These are phyloP conservation scores for Hemibates koningsi DNA, from an alignment of 2,113 vertebrate species.

Conservation along the genomic window DNA sequence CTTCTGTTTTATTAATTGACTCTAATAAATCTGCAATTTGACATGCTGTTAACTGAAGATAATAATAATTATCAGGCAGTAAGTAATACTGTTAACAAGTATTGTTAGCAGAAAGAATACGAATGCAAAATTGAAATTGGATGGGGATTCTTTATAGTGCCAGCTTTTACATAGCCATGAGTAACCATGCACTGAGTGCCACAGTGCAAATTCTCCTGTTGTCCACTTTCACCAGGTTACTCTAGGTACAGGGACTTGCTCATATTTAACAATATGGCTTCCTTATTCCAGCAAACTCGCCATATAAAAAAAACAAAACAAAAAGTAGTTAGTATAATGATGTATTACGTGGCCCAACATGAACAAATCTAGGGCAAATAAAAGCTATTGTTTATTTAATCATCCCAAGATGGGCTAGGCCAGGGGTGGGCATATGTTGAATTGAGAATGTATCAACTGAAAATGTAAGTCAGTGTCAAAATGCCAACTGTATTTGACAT, in stretches of 20 bases:
- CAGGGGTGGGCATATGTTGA: not conserved
- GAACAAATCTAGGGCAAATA: not conserved
- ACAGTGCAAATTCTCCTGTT: not conserved
- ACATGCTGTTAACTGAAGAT: not conserved
- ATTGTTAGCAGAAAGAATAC: not conserved
- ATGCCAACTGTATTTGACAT: not conserved
- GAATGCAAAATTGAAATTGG: not conserved
- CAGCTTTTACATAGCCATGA: not conserved
- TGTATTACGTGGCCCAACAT: not conserved
- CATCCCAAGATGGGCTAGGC: not conserved
- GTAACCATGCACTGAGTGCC: rapidly evolving
- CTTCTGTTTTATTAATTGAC: not conserved
- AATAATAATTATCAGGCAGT: not conserved
- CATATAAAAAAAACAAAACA: not conserved
- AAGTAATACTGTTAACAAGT: not conserved
- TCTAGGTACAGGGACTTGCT: not conserved
- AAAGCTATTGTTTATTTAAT: not conserved
- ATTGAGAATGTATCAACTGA: not conserved
- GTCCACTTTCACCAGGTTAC: not conserved
- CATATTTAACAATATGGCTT: not conserved
- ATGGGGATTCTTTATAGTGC: not conserved
- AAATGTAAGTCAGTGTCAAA: not conserved
- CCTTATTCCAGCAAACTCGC: not conserved
- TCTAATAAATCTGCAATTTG: not conserved
- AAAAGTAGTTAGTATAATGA: not conserved